Base-by-base conservation (phyloP, 2,113 vertebrate species). In the Mus musculus region DNA sequence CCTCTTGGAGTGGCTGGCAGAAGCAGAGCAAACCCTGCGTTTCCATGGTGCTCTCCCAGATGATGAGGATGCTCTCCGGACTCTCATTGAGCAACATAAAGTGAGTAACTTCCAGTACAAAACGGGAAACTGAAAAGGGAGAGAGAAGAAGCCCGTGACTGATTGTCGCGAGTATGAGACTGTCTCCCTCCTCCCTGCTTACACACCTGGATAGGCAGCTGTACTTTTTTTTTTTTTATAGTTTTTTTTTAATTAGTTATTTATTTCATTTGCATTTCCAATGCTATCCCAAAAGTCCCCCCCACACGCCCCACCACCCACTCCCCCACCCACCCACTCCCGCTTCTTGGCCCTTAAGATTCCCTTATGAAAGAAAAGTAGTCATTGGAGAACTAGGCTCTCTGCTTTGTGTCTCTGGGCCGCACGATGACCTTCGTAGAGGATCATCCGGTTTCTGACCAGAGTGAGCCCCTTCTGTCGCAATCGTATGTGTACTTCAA, bases 1-100 rank as follows among this genome's bases (percentile, higher is more conserved):
- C 91, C 99, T 99, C 91, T 96, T 99, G 98, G 99, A 99, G 96
- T 99, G 99, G 99, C 98, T 99, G 96, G 99, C 99, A 19, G 99
- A 99, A 98, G 99, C 99, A 0, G 99, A 99, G 95, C 99, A 99
- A 97, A 98, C 99, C 95, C 98, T 99, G 78, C 99, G 99, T 97
- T 99, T 99, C 98, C 99, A 99, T 1, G 99, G 99, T 5, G 95
- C 98, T 95, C 99, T 99, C 93, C 99, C 99, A 28, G 99, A 99
- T 12, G 99, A 99, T 36, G 99, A 99, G 86, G 99, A 99, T 87
- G 99, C 99, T 65, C 98, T 99, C 77, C 98, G 98, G 20, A 96
- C 97, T 0, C 99, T 99, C 49, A 99, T 99, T 28, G 99, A 99
- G 77, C 99, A 99, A 92, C 99, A 99, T 97, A 99, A 99, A 99